Evolutionary conservation across 2,113 vertebrate species (phyloP), one percentile per base, ranked within the genome.

Genomic region (Setophaga petechia): DNA sequence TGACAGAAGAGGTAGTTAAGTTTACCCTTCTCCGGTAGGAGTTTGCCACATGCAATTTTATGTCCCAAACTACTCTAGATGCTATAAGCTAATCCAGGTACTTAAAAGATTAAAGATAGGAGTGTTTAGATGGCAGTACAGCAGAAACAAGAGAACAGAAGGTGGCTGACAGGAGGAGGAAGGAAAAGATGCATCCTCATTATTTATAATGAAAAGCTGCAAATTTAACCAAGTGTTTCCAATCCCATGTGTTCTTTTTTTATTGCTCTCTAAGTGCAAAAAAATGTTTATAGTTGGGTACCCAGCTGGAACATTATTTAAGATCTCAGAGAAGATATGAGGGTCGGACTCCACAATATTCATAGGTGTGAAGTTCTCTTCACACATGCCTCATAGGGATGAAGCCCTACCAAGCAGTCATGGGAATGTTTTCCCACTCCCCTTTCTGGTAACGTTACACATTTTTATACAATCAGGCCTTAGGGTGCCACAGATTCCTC

Each of bases 221-320:
- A 92, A 90, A 79, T 95, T 79, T 91, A 83, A 57, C 54, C 54
- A 33, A 94, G 55, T 87, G 84, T 84, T 94, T 92, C 66, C 27
- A 41, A 30, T 88, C 51, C 68, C 39, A 55, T 86, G 87, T 87
- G 74, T 77, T 82, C 39, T 90, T 41, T 73, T 91, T 91, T 87
- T 95, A 92, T 89, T 72, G 49, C 57, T 89, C 37, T 83, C 41
- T 80, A 88, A 93, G 76, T 93, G 73, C 72, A 88, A 90, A 93
- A 88, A 88, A 88, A 75, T 90, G 52, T 91, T 94, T 90, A 90
- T 86, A 72, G 79, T 78, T 92, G 61, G 21, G 31, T 94, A 39
- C 35, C 83, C 77, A 94, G 77, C 55, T 94, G 93, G 87, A 95
- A 76, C 55, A 46, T 94, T 88, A 74, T 93, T 96, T 95, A 91